These are phyloP conservation scores for Elephantulus edwardii DNA, from an alignment of 2,113 vertebrate species.

Conservation along the genomic window DNA sequence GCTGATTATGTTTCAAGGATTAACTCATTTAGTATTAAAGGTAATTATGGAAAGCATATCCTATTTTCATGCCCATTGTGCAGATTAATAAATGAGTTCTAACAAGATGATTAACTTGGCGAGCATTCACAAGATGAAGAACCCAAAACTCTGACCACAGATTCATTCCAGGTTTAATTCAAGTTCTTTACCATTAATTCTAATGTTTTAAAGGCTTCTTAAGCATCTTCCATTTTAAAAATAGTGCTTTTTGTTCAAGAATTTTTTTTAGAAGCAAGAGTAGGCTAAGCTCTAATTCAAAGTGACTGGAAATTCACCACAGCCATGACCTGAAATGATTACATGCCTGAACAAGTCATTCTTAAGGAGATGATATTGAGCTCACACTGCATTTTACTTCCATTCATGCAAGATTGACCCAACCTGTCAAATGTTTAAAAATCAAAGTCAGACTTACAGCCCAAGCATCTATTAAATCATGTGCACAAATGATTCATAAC, in stretches of 20 bases:
- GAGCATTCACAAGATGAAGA: neutral
- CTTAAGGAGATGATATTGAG: constrained; percentile 8
- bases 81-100: neutral
- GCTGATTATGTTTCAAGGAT: neutral
- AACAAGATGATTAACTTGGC: neutral
- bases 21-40: neutral
- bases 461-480: constrained; percentile 58
- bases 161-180: neutral
- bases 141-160: neutral
- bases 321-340: neutral
- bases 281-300: neutral
- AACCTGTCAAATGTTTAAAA: constrained; percentile 52
- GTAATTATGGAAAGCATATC: neutral
- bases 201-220: neutral
- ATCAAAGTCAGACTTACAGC: constrained; percentile 53
- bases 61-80: neutral
- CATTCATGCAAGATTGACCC: constrained; percentile 27
- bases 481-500: constrained; percentile 62
- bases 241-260: neutral
- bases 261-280: neutral
- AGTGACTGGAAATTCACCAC: constrained; percentile 28
- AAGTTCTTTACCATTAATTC: neutral
- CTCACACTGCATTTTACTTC: constrained; percentile 38
- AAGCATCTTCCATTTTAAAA: neutral
- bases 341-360: neutral